Evolutionary conservation across 2,113 vertebrate species (phyloP).

Genomic region (Hippoglossus stenolepis): DNA sequence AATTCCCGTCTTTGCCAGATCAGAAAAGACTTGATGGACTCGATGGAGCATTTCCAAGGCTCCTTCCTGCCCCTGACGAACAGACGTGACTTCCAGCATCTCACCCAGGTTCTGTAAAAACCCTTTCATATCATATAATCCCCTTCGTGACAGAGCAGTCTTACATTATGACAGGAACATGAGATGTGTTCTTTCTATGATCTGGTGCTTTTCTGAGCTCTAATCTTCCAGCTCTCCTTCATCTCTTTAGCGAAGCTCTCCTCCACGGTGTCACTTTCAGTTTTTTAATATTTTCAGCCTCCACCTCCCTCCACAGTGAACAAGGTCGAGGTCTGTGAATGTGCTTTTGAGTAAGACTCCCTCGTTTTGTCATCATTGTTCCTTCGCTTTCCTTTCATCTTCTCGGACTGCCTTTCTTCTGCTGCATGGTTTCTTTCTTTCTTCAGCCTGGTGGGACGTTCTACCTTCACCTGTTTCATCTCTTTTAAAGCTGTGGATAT

Average conservation of each 20-base stretch:
- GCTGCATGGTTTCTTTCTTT: not conserved
- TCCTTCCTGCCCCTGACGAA: conserved; percentile 2
- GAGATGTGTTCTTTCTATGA: not conserved
- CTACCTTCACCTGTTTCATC: not conserved
- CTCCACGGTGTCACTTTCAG: not conserved
- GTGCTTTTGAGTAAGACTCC: not conserved
- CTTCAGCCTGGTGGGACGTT: not conserved
- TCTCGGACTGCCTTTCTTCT: not conserved
- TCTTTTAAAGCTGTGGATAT: not conserved
- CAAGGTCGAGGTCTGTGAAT: not conserved
- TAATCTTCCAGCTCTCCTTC: conserved; percentile 7
- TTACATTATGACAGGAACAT: not conserved
- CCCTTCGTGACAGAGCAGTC: not conserved
- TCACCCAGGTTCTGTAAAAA: conserved; percentile 1
- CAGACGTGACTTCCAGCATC: not conserved
- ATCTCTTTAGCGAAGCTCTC: not conserved
- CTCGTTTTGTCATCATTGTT: not conserved
- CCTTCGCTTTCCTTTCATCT: not conserved
- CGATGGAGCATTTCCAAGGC: not conserved
- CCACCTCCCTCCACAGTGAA: not conserved
- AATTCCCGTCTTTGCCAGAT: not conserved
- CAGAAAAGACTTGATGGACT: conserved; percentile 6
- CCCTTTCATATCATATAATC: not conserved
- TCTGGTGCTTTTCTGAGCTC: not conserved
- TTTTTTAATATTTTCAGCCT: not conserved